Evolutionary conservation across 2,888 invertebrate species (phyloP).

Genomic region (Oegoconia quadripuncta): DNA sequence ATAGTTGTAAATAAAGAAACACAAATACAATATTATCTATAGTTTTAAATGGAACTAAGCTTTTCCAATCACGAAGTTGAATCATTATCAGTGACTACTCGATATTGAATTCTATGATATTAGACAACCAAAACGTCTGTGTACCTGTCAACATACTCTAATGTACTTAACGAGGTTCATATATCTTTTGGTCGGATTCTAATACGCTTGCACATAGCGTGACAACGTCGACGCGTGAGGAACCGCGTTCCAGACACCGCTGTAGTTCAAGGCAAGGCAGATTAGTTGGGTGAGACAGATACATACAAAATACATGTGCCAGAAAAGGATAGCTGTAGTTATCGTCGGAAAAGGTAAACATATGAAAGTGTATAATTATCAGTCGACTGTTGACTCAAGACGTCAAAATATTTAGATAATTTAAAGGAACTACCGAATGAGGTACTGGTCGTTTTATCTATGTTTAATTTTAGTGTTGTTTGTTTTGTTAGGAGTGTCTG

Average conservation of each 20-base stretch:
- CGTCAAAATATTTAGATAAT: constrained; percentile 24
- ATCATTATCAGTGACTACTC: too few species aligned
- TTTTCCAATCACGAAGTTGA: too few species aligned
- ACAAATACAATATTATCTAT: too few species aligned
- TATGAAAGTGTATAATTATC: constrained; percentile 28
- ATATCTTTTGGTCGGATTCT: too few species aligned
- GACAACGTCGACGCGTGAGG: constrained; percentile 5
- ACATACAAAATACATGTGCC: not conserved
- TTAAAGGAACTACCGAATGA: too few species aligned
- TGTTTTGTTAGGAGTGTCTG: not conserved
- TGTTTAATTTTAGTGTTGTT: not conserved
- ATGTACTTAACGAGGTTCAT: too few species aligned
- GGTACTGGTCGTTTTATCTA: not conserved
- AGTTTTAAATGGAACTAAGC: too few species aligned
- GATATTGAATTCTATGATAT: too few species aligned
- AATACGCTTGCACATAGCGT: constrained; percentile 16
- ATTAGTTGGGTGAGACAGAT: constrained; percentile 1
- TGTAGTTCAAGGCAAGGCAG: constrained; percentile 22
- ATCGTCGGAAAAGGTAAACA: constrained; percentile 18
- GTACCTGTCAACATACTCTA: too few species aligned
- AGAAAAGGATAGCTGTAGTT: constrained; percentile 2
- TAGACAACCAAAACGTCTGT: too few species aligned
- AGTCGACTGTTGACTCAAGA: constrained; percentile 19
- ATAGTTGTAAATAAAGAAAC: too few species aligned
- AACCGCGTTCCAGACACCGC: constrained; percentile 10